phyloP scores from a whole-genome alignment of 2,888 invertebrate genomes.

The Caenorhabditis sp. region DNA sequence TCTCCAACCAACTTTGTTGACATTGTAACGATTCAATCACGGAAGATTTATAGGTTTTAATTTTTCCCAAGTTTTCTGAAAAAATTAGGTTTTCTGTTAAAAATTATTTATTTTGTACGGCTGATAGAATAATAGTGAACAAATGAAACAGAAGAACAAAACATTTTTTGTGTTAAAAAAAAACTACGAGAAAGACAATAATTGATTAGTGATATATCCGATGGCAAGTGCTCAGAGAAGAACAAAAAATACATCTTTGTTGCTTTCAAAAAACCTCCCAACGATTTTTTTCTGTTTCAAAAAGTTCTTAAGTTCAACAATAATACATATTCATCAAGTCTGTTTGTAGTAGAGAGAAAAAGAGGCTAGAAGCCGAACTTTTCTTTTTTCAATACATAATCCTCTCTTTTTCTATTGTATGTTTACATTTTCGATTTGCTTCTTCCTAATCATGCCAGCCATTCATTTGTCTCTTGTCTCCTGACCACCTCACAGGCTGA shows the following conservation, averaged over 20 bases:
- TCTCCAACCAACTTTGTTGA: too few relatives aligned
- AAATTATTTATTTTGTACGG: too few relatives aligned
- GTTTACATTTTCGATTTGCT: slow-evolving; percentile 1
- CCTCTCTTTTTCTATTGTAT: slow-evolving; percentile 10
- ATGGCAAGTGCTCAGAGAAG: slow-evolving; percentile 5
- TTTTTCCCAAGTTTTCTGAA: too few relatives aligned
- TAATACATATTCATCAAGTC: background rate
- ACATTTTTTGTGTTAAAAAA: background rate
- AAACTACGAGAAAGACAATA: slow-evolving; percentile 12
- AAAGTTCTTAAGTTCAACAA: too few relatives aligned
- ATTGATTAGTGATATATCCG: slow-evolving; percentile 25
- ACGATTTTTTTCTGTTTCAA: background rate
- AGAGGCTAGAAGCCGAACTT: background rate
- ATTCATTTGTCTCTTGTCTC: background rate
- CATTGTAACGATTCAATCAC: too few relatives aligned
- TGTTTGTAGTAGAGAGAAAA: background rate
- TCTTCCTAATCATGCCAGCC: slow-evolving; percentile 10
- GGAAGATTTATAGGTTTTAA: too few relatives aligned
- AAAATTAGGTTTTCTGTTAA: too few relatives aligned
- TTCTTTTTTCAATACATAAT: slow-evolving; percentile 9
- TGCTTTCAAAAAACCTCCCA: background rate
- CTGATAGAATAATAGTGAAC: too few relatives aligned
- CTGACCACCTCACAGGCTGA: background rate
- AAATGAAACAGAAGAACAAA: background rate
- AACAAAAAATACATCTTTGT: slow-evolving; percentile 2